These are phyloP conservation scores for Chamaetylas fuelleborni DNA, from an alignment of 2,113 vertebrate species.

Conservation along the genomic window DNA sequence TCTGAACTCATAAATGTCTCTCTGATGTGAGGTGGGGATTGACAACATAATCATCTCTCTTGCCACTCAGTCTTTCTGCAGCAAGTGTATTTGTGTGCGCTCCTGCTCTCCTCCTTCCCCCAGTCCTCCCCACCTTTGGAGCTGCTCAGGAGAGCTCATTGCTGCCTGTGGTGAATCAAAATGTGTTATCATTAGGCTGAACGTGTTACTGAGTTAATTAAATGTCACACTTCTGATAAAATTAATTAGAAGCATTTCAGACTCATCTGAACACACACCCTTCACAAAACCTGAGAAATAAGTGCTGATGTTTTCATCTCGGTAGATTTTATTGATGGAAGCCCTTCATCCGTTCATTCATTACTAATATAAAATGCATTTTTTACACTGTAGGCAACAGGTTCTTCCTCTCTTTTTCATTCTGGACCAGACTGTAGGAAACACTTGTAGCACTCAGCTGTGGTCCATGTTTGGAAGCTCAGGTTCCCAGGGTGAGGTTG, in stretches of 20 bases:
- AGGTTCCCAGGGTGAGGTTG: neutral
- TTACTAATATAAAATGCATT: neutral
- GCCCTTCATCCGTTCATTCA: neutral
- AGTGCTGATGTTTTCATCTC: neutral
- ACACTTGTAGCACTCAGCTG: neutral
- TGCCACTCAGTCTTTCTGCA: neutral
- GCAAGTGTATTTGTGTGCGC: neutral
- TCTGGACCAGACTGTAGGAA: neutral
- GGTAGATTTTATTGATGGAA: conserved; percentile 4
- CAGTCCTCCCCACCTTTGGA: neutral
- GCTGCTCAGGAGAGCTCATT: conserved; percentile 50
- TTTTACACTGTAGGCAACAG: neutral
- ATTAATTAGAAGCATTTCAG: conserved; percentile 69
- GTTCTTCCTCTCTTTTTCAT: neutral
- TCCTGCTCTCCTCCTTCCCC: neutral
- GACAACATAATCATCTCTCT: neutral
- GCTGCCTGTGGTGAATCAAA: conserved; percentile 48
- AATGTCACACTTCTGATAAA: conserved; percentile 75
- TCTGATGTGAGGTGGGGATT: neutral
- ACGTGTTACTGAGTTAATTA: conserved; percentile 75
- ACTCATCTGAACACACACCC: conserved; percentile 24
- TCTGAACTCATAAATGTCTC: neutral
- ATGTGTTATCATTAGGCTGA: conserved; percentile 70
- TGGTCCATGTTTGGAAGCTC: neutral
- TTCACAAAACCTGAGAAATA: conserved; percentile 13